phyloP scores from a whole-genome alignment of 2,797 vertebrate genomes.

The Gambelia wislizenii region DNA sequence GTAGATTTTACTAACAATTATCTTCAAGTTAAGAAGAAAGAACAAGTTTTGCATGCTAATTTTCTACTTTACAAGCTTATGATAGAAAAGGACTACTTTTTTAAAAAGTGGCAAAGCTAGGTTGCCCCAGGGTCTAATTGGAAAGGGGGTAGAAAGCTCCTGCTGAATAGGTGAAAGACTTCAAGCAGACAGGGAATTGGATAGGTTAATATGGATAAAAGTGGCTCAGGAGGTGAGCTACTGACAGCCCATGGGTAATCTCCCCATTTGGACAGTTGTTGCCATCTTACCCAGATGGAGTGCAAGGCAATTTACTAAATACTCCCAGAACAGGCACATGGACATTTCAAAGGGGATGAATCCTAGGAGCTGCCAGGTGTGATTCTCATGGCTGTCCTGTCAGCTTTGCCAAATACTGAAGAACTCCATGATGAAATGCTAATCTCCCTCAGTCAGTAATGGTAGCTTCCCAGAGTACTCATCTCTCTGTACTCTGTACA shows the following conservation, averaged over 20 bases:
- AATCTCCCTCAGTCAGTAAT: not conserved
- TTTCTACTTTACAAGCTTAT: not conserved
- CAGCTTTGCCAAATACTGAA: constrained; percentile 10
- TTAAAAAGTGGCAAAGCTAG: too few relatives aligned
- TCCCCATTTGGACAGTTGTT: constrained; percentile 4
- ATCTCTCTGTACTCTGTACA: not conserved
- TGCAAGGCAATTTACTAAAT: not conserved
- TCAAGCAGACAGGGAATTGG: not conserved
- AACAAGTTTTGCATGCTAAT: not conserved
- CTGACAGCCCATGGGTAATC: not conserved
- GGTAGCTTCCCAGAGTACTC: not conserved
- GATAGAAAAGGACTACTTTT: not conserved
- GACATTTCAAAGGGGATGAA: not conserved
- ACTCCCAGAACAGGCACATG: not conserved
- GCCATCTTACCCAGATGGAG: not conserved
- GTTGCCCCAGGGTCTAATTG: not conserved
- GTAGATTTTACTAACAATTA: not conserved
- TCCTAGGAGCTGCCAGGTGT: rapidly evolving
- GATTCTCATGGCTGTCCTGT: not conserved
- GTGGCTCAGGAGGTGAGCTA: not conserved
- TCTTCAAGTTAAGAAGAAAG: not conserved
- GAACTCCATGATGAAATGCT: constrained; percentile 39
- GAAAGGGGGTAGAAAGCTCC: not conserved
- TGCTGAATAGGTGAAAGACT: not conserved
- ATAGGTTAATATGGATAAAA: not conserved